These are phyloP conservation scores for Diogma glabrata DNA, from an alignment of 2,888 invertebrate species.

Conservation along the genomic window DNA sequence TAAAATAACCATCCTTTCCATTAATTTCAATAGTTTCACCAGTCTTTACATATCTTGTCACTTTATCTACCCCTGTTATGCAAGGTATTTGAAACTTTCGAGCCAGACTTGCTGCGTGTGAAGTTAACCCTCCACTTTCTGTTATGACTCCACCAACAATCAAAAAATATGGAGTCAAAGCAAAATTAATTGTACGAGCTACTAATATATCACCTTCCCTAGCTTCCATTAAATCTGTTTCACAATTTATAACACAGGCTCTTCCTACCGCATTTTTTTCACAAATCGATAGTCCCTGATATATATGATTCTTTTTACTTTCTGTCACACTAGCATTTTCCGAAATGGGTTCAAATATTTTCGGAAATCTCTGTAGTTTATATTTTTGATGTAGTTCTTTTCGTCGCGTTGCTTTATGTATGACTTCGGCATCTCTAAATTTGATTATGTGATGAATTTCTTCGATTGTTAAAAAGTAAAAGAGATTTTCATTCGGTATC, in stretches of 20 bases:
- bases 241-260: conserved; percentile 57
- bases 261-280: conserved; percentile 53
- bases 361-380: conserved; percentile 50
- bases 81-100: neutral
- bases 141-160: conserved; percentile 66
- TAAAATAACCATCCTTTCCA: neutral
- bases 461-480: conserved; percentile 53
- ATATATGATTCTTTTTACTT: conserved; percentile 10
- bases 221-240: conserved; percentile 48
- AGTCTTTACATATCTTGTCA: neutral
- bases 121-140: conserved; percentile 71
- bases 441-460: conserved; percentile 50
- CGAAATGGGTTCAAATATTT: conserved; percentile 38
- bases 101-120: conserved; percentile 45
- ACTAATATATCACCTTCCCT: conserved; percentile 61
- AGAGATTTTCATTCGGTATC: conserved; percentile 49
- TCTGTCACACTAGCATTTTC: conserved; percentile 11
- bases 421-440: conserved; percentile 25
- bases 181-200: conserved; percentile 66
- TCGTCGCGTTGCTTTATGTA: conserved; percentile 49
- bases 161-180: conserved; percentile 79
- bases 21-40: neutral
- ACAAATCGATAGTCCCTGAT: conserved; percentile 59
- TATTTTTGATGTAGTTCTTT: conserved; percentile 47
- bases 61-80: neutral